phyloP scores from a whole-genome alignment of 2,888 invertebrate genomes.

The Bimastos eiseni region DNA sequence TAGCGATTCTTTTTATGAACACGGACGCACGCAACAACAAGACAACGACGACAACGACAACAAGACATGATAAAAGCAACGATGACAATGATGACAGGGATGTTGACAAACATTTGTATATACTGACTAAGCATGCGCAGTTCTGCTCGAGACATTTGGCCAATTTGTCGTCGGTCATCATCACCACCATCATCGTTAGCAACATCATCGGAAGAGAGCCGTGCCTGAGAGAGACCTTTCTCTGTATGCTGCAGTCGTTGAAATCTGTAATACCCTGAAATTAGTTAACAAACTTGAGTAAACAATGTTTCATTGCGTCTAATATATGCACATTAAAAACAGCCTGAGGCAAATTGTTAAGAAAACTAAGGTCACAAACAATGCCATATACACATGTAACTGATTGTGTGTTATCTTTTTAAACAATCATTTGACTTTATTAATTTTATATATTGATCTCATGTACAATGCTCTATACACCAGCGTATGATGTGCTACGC shows the following conservation, averaged over 20 bases:
- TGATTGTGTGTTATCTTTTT: no score
- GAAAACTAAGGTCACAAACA: no score
- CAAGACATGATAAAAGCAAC: no score
- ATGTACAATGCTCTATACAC: no score
- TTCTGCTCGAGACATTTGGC: neutral
- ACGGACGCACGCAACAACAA: neutral
- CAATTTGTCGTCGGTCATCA: neutral
- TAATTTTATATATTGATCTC: no score
- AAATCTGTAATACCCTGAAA: constrained; percentile 13
- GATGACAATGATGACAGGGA: neutral
- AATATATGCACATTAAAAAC: no score
- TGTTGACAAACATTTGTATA: neutral
- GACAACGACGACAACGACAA: neutral
- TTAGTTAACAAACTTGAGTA: neutral
- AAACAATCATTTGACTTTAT: no score
- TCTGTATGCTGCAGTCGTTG: neutral
- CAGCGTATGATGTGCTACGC: no score
- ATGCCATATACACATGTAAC: no score
- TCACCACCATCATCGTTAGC: neutral
- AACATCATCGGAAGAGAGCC: neutral
- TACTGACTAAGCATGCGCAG: neutral
- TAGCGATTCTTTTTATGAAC: neutral
- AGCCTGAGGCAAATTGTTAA: no score
- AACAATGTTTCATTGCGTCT: no score
- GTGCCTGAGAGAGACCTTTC: neutral